phyloP scores from a whole-genome alignment of 1,140 invertebrate genomes.

The Colletes gigas region DNA sequence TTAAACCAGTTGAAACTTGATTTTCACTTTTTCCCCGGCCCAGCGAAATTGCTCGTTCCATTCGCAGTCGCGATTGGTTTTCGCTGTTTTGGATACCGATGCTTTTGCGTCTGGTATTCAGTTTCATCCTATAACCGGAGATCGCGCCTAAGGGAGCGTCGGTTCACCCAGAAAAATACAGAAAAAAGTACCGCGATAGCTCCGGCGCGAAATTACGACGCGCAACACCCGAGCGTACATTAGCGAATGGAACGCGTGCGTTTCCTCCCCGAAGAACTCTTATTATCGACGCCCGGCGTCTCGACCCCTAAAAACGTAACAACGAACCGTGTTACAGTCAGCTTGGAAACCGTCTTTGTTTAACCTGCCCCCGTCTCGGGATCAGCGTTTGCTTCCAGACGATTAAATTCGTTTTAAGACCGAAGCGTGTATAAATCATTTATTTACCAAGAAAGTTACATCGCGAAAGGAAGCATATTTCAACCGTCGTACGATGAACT shows the following conservation, averaged over 20 bases:
- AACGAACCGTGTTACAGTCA: background rate
- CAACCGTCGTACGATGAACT: too few species aligned
- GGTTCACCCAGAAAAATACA: background rate
- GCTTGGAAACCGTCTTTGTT: too few species aligned
- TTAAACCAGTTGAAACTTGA: too few species aligned
- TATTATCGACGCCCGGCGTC: background rate
- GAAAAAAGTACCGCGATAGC: background rate
- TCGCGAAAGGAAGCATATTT: too few species aligned
- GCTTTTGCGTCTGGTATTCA: background rate
- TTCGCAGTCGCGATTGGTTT: background rate
- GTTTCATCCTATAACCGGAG: conserved; percentile 27
- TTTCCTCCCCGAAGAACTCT: background rate
- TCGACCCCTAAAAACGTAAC: background rate
- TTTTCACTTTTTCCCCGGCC: too few species aligned
- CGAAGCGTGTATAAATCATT: too few species aligned
- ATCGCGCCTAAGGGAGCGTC: background rate
- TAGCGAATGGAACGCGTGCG: conserved; percentile 15
- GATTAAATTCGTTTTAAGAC: too few species aligned
- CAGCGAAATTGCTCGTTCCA: too few species aligned
- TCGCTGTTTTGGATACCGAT: conserved; percentile 20
- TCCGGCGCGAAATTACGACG: conserved; percentile 19
- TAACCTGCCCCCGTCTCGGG: too few species aligned
- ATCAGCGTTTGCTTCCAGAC: too few species aligned
- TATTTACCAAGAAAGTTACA: too few species aligned
- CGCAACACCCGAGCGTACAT: conserved; percentile 5